These are phyloP conservation scores for Cyaniris semiargus DNA, from an alignment of 2,888 invertebrate genomes.

Conservation along the genomic window DNA sequence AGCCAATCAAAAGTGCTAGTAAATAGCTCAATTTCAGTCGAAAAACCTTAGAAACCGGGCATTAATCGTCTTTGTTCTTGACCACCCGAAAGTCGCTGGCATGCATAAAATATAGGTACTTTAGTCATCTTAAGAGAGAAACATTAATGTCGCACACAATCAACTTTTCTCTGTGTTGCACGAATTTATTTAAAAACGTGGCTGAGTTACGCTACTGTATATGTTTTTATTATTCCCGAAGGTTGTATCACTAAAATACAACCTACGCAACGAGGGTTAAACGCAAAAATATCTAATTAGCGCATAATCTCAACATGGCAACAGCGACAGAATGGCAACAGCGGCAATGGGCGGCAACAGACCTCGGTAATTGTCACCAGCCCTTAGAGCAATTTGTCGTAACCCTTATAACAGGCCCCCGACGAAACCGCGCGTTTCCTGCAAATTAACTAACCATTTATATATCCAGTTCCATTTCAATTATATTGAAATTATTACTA, in stretches of 20 bases:
- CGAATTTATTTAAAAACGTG: too few relatives aligned
- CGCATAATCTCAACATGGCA: not conserved
- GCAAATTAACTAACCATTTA: conserved; percentile 10
- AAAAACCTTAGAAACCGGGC: too few relatives aligned
- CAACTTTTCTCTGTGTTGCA: too few relatives aligned
- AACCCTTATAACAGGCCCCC: not conserved
- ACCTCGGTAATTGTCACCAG: not conserved
- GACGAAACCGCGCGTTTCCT: conserved; percentile 1
- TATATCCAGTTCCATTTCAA: not conserved
- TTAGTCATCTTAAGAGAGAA: too few relatives aligned
- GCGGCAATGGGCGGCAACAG: not conserved
- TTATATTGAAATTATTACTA: not conserved
- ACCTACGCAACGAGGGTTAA: not conserved
- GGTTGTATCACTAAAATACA: not conserved
- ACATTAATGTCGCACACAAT: too few relatives aligned
- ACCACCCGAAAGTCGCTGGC: too few relatives aligned
- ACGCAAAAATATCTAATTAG: not conserved
- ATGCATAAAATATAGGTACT: too few relatives aligned
- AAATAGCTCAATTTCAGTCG: too few relatives aligned
- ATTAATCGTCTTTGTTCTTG: too few relatives aligned
- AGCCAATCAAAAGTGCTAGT: too few relatives aligned
- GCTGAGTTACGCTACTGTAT: too few relatives aligned
- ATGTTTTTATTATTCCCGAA: too few relatives aligned
- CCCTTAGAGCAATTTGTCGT: conserved; percentile 1
- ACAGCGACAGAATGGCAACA: not conserved